These are phyloP conservation scores for Solea senegalensis DNA, from an alignment of 2,113 vertebrate genomes.

Conservation along the genomic window DNA sequence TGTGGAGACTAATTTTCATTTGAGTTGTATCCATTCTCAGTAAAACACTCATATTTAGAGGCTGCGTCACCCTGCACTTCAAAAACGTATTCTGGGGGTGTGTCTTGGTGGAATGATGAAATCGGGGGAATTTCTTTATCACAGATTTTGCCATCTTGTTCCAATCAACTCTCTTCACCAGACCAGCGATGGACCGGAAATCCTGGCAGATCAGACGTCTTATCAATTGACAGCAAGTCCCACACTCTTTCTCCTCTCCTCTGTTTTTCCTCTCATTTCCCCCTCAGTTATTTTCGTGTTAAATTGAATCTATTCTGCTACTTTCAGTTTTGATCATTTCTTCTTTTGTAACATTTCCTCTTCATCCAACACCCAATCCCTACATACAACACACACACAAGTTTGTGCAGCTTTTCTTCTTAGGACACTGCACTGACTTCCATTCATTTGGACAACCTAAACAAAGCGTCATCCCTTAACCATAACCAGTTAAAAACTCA, in stretches of 20 bases:
- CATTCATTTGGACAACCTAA: too few species aligned
- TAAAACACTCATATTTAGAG: neutral
- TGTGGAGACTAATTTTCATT: conserved; percentile 3
- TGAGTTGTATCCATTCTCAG: conserved; percentile 6
- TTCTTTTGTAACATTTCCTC: neutral
- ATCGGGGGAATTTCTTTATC: conserved; percentile 77
- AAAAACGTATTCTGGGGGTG: conserved; percentile 43
- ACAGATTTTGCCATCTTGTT: conserved; percentile 76
- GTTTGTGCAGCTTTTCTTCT: too few species aligned
- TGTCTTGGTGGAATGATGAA: conserved; percentile 66
- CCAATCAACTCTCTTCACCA: conserved; percentile 71
- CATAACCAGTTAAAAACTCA: too few species aligned
- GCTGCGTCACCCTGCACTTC: conserved; percentile 39
- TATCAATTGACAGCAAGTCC: conserved; percentile 72
- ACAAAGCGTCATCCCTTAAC: too few species aligned
- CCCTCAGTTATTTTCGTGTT: conserved; percentile 7
- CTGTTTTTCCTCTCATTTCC: neutral
- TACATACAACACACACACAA: neutral
- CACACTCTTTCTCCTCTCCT: conserved; percentile 19
- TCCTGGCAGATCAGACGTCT: conserved; percentile 70
- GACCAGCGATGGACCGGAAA: conserved; percentile 69
- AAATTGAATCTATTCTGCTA: conserved; percentile 10
- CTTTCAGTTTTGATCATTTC: conserved; percentile 1
- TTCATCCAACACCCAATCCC: conserved; percentile 7
- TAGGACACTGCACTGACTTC: too few species aligned